Base-by-base conservation (phyloP, 2,797 vertebrate species). In the Cirrhinus molitorella region DNA sequence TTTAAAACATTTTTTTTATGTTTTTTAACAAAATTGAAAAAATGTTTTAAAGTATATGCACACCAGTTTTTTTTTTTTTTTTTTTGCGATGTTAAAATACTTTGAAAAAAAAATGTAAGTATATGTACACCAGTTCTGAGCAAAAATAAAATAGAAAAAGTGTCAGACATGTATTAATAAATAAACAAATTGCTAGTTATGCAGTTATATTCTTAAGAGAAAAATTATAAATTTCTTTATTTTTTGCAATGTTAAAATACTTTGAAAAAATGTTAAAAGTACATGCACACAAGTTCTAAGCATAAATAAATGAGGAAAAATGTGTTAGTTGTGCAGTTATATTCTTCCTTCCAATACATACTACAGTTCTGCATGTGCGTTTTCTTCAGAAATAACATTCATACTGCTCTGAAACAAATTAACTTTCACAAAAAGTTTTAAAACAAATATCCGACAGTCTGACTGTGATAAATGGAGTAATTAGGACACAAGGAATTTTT, bases 401-500 rank as follows among this genome's bases (percentile, higher is more conserved):
- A 2, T 72, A 4, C 25, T 23, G 28, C 21, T 34, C 19, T 80
- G 40, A 28, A 66, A 16, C 21, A 2, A 19, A 77, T 77, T 25
- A 37, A 72, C 55, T 81, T 37, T 61, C 68, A 47, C 53, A 34
- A 59, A 40, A 74, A 34, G 53, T 16, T 34, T 19, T 14, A 16
- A 87, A 77, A 83, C 72, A 85, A 91, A 87, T 85, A 82, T 89
- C 83, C 87, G 80, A 90, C 89, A 88, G 78, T 72, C 28, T 87
- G 90, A 91, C 91, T 90, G 88, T 80, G 83, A 89, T 90, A 87
- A 93, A 85, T 83, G 71, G 89, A 88, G 85, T 85, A 91, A 91
- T 86, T 86, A 87, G 87, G 84, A 74, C 84, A 91, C 88, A 85
- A 76, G 72, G 80, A 68, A 23, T 59, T 78, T 82, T 87, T 89